phyloP scores from a whole-genome alignment of 1,140 invertebrate species.

The Oncopodura yosiiana region DNA sequence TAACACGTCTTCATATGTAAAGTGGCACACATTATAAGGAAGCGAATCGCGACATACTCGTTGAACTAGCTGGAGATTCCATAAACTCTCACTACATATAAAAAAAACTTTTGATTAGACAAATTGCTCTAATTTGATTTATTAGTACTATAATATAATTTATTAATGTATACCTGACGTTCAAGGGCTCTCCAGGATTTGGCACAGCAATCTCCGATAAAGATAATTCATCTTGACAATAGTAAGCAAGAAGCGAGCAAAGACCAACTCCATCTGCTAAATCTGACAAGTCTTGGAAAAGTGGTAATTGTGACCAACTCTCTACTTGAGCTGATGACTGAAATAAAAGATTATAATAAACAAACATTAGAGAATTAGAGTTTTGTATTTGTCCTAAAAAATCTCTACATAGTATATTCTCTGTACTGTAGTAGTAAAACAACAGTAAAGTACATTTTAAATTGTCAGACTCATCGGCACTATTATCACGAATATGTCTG shows the following conservation, averaged over 20 bases:
- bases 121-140: too few relatives aligned
- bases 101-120: too few relatives aligned
- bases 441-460: too few relatives aligned
- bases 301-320: constrained; percentile 30
- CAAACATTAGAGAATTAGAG: neutral
- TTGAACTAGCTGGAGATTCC: constrained; percentile 83
- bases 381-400: too few relatives aligned
- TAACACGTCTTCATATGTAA: constrained; percentile 89
- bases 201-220: constrained; percentile 61
- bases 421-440: too few relatives aligned
- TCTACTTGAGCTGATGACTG: constrained; percentile 31
- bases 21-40: constrained; percentile 84
- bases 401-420: constrained; percentile 3
- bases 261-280: constrained; percentile 54
- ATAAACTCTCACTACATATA: constrained; percentile 59
- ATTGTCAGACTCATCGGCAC: too few relatives aligned
- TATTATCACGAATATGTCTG: too few relatives aligned
- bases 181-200: constrained; percentile 49
- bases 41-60: constrained; percentile 74
- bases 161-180: too few relatives aligned
- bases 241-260: constrained; percentile 80
- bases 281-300: constrained; percentile 33
- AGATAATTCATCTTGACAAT: constrained; percentile 78
- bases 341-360: constrained; percentile 5
- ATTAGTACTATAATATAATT: too few relatives aligned